These are phyloP conservation scores for Protomyctophum bolini DNA, from an alignment of 2,113 vertebrate genomes.

Conservation along the genomic window DNA sequence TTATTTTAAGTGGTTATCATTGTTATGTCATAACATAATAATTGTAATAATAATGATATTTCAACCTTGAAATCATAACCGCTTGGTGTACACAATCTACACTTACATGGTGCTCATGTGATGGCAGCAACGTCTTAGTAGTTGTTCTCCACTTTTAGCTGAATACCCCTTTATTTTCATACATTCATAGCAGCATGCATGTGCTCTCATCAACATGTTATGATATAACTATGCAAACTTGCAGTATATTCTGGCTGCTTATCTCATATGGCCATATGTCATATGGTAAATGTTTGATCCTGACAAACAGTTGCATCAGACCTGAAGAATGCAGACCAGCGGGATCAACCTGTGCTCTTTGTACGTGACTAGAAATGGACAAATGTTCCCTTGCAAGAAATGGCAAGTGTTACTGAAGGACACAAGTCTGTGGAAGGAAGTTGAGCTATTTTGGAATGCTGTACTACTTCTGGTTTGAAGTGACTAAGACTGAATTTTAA, in stretches of 20 bases:
- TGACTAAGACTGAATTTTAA: background rate
- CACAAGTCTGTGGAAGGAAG: background rate
- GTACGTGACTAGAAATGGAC: slow-evolving; percentile 35
- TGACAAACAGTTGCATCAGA: slow-evolving; percentile 44
- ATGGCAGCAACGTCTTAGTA: background rate
- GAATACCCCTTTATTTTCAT: background rate
- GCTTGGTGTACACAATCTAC: no score
- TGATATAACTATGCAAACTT: slow-evolving; percentile 12
- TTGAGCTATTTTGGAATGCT: background rate
- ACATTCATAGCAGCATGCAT: background rate
- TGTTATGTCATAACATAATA: no score
- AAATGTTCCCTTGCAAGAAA: background rate
- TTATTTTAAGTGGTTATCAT: no score
- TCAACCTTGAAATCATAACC: no score
- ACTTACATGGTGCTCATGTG: no score
- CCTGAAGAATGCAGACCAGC: slow-evolving; percentile 61
- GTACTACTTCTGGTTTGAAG: background rate
- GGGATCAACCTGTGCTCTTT: slow-evolving; percentile 33
- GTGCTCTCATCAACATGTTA: slow-evolving; percentile 10
- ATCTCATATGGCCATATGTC: slow-evolving; percentile 33
- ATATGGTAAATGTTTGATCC: slow-evolving; percentile 46
- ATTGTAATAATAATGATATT: no score
- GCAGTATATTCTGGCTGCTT: slow-evolving; percentile 9
- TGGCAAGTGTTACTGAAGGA: background rate
- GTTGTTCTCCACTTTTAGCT: background rate